Evolutionary conservation across 2,113 vertebrate species (phyloP).

Genomic region (Promerops cafer): DNA sequence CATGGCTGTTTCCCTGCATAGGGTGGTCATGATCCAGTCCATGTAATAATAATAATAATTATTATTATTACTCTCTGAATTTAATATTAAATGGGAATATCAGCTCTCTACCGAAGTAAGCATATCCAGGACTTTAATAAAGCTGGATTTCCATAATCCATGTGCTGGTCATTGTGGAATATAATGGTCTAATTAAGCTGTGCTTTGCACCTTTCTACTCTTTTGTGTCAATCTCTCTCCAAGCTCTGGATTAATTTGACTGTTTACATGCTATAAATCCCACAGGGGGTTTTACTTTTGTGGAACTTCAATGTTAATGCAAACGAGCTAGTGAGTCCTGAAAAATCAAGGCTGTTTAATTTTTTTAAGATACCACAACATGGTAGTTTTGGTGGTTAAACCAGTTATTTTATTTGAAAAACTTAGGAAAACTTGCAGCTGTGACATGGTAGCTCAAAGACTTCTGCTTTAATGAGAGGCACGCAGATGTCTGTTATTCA

Average conservation of each 20-base stretch:
- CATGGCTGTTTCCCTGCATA: background rate
- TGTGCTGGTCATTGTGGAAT: slow-evolving; percentile 1
- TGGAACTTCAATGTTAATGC: slow-evolving; percentile 12
- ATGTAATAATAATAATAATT: background rate
- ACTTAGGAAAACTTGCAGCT: background rate
- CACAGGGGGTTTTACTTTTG: background rate
- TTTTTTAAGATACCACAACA: background rate
- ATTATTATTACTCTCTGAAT: background rate
- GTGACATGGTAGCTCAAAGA: background rate
- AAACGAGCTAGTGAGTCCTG: background rate
- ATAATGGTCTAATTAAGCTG: slow-evolving; percentile 33
- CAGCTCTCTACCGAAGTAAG: background rate
- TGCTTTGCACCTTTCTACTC: slow-evolving; percentile 21
- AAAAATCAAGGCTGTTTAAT: background rate
- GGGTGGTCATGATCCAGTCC: background rate
- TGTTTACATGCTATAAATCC: background rate
- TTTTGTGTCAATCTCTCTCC: background rate
- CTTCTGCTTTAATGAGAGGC: background rate
- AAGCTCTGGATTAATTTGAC: background rate
- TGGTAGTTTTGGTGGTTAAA: slow-evolving; percentile 2
- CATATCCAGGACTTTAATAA: background rate
- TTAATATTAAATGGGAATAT: background rate
- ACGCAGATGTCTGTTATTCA: slow-evolving; percentile 7
- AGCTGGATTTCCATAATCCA: background rate
- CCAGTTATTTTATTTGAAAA: background rate